phyloP scores from a whole-genome alignment of 2,888 invertebrate genomes.

The Sympetrum striolatum region DNA sequence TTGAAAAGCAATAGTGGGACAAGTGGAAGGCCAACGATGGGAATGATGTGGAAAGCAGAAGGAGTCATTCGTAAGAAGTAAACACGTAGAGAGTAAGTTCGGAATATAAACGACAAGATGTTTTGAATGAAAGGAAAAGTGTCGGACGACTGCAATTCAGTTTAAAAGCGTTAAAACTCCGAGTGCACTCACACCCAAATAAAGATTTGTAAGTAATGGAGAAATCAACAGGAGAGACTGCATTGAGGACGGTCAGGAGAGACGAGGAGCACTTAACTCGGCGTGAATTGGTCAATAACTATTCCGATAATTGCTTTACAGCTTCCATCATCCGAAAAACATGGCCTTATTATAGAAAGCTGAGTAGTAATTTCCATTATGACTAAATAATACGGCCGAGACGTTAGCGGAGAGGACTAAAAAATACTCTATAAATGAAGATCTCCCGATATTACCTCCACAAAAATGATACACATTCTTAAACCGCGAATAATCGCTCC shows the following conservation, averaged over 20 bases:
- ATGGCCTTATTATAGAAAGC: not conserved
- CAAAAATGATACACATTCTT: too few relatives aligned
- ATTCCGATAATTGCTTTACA: conserved; percentile 3
- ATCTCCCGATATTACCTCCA: not conserved
- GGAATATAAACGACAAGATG: not conserved
- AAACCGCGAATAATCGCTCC: too few relatives aligned
- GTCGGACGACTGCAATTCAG: not conserved
- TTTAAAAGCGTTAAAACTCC: conserved; percentile 4
- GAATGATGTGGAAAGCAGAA: not conserved
- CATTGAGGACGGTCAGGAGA: conserved; percentile 12
- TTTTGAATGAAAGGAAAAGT: not conserved
- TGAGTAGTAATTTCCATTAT: conserved; percentile 27
- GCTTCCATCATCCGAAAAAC: not conserved
- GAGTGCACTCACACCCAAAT: not conserved
- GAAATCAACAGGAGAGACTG: conserved; percentile 1
- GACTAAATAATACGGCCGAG: not conserved
- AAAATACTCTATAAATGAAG: not conserved
- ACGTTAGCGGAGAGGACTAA: not conserved
- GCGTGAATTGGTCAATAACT: conserved; percentile 13
- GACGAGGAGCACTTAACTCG: not conserved
- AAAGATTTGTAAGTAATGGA: conserved; percentile 14
- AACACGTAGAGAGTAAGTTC: not conserved
- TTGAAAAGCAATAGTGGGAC: too few relatives aligned
- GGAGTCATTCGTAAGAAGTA: not conserved
- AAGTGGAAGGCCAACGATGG: too few relatives aligned